A percentile compares a stretch with the other conserved stretches of the same genome.
Conservation (phyloP, 2,113 vertebrate species). For the Zonotrichia leucophrys region DNA sequence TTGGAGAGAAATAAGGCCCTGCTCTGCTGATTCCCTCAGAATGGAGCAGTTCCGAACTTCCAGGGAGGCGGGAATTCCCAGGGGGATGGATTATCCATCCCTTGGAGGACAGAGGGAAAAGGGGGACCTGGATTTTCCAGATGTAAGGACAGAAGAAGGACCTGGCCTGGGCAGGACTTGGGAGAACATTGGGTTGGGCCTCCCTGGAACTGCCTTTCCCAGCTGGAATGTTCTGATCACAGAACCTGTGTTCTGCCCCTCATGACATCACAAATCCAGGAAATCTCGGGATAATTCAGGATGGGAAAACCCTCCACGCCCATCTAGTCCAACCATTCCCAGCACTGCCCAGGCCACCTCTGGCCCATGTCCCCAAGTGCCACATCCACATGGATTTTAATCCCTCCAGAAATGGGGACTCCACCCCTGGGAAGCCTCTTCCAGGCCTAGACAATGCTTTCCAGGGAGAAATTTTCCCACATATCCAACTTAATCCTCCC, state of each 20-base stretch:
- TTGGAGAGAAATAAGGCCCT: neutral
- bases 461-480: neutral
- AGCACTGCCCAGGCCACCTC: neutral
- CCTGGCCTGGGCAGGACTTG: too few species aligned
- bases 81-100: neutral
- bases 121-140: neutral
- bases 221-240: rapidly evolving
- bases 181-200: rapidly evolving
- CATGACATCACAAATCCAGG: neutral
- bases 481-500: neutral
- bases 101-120: neutral
- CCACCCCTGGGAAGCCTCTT: neutral
- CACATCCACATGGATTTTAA: neutral
- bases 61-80: neutral
- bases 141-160: neutral
- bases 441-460: neutral
- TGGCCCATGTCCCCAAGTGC: neutral
- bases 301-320: neutral
- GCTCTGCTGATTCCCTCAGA: neutral
- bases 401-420: neutral
- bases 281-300: neutral
- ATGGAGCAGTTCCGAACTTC: rapidly evolving
- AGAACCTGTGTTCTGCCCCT: neutral
- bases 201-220: neutral
- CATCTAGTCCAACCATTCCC: neutral